Conservation (phyloP, 1,140 invertebrate species). For the Homarus americanus region DNA sequence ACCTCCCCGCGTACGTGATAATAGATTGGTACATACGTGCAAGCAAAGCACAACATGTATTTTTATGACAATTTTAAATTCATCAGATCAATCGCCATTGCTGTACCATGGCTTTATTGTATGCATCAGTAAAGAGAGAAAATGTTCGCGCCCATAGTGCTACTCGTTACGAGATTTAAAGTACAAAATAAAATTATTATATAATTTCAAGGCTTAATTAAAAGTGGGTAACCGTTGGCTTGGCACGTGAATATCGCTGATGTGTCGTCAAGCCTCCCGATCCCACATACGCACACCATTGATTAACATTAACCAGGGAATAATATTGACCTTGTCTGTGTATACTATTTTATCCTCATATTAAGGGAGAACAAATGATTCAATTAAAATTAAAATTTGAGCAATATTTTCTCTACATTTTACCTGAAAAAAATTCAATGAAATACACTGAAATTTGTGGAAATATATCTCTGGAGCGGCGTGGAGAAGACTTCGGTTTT, state of each 20-base stretch:
- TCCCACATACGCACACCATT: conserved; percentile 38
- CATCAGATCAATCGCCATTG: too few relatives aligned
- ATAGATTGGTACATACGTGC: too few relatives aligned
- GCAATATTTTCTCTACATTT: not conserved
- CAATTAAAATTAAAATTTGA: not conserved
- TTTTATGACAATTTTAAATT: too few relatives aligned
- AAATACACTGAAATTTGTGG: conserved; percentile 21
- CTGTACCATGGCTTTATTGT: too few relatives aligned
- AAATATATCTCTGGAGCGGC: conserved; percentile 33
- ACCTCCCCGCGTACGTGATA: too few relatives aligned
- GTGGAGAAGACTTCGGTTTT: conserved; percentile 71
- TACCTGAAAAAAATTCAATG: not conserved
- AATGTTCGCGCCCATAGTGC: too few relatives aligned
- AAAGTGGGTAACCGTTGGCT: conserved; percentile 7
- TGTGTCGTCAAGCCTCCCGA: not conserved
- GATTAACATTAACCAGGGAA: conserved; percentile 69
- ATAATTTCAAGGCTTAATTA: not conserved
- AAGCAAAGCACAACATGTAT: too few relatives aligned
- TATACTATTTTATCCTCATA: conserved; percentile 1
- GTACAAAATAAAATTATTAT: too few relatives aligned
- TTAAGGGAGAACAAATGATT: not conserved
- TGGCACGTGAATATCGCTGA: not conserved
- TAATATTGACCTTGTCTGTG: conserved; percentile 60
- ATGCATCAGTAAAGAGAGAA: too few relatives aligned
- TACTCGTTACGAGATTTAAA: too few relatives aligned